A percentile compares a stretch with the other conserved stretches of the same genome.
Conservation (phyloP, 1,140 invertebrate species). For the Bombus pyrosoma region DNA sequence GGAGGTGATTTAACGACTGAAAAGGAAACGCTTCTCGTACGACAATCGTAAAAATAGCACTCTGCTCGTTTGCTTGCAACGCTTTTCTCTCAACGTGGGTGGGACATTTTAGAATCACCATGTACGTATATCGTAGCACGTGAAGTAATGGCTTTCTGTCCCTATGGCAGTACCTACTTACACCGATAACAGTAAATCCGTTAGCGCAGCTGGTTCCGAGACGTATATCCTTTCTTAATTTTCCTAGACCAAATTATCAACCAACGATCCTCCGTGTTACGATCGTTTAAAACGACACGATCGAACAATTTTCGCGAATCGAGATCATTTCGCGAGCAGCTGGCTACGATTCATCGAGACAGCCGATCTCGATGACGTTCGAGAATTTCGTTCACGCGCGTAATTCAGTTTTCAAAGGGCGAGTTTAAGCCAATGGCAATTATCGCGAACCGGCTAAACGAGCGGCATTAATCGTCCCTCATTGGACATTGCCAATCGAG, state of each 20-base stretch:
- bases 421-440: constrained; percentile 36
- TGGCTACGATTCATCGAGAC: constrained; percentile 7
- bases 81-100: background rate
- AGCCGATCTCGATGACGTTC: background rate
- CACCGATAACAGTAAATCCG: constrained; percentile 15
- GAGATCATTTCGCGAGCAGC: background rate
- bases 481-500: constrained; percentile 52
- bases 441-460: constrained; percentile 42
- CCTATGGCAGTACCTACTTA: background rate
- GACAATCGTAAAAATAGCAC: background rate
- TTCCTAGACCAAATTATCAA: background rate
- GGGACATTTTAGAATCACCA: constrained; percentile 2
- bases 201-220: background rate
- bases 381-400: constrained; percentile 20
- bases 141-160: constrained; percentile 41
- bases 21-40: background rate
- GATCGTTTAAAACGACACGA: background rate
- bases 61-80: background rate
- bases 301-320: background rate
- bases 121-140: constrained; percentile 9
- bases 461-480: constrained; percentile 48
- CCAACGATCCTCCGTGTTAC: background rate
- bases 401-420: constrained; percentile 39
- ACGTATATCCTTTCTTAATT: background rate
- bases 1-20: background rate